Conservation (phyloP, 2,797 vertebrate genomes). For the Chanos chanos region DNA sequence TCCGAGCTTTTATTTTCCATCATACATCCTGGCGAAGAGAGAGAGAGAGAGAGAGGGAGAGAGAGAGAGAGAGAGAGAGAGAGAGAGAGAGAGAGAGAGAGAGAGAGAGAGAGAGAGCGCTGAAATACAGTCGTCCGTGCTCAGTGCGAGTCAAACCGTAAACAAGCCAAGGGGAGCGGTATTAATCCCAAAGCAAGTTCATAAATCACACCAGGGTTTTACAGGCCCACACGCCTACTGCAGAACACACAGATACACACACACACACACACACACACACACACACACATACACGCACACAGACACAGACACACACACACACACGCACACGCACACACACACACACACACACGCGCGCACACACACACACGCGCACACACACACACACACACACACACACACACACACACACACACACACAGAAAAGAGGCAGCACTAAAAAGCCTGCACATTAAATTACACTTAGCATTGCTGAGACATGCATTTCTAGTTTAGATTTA, state of each 20-base stretch:
- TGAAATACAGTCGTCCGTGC: slow-evolving; percentile 63
- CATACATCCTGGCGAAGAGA: too few species aligned
- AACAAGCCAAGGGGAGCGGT: slow-evolving; percentile 60
- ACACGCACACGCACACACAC: background rate
- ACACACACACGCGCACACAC: background rate
- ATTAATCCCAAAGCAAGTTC: slow-evolving; percentile 69
- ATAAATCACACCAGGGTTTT: slow-evolving; percentile 67
- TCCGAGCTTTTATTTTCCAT: too few species aligned
- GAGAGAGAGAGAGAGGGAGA: too few species aligned
- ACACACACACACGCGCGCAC: too few species aligned
- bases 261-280: background rate
- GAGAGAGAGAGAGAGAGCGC: too few species aligned
- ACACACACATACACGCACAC: background rate
- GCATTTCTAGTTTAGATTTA: slow-evolving; percentile 63
- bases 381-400: background rate
- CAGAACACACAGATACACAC: too few species aligned
- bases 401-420: background rate
- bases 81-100: too few species aligned
- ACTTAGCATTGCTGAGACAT: slow-evolving; percentile 52
- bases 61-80: too few species aligned
- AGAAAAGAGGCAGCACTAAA: slow-evolving; percentile 53
- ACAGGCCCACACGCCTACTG: slow-evolving; percentile 46
- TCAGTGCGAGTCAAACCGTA: slow-evolving; percentile 59
- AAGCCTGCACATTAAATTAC: slow-evolving; percentile 61
- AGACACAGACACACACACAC: background rate